Evolutionary conservation across 2,888 invertebrate species (phyloP).

Genomic region (Pegoplata infirma): DNA sequence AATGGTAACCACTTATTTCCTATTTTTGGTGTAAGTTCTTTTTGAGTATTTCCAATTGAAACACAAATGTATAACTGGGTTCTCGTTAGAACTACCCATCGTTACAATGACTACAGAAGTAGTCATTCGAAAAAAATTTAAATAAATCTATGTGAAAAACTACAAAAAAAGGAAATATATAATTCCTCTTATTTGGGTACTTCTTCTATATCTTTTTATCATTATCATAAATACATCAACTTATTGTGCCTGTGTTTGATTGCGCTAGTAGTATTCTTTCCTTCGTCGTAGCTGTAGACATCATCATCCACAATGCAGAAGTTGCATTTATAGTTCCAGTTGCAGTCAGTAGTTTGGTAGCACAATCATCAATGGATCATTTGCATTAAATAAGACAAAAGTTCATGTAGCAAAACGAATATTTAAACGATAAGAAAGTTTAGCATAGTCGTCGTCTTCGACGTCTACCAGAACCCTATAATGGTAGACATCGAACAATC

Average conservation of each 20-base stretch:
- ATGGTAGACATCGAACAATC: slow-evolving; percentile 1
- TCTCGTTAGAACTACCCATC: slow-evolving; percentile 10
- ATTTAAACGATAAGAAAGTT: slow-evolving; percentile 65
- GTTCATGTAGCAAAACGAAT: slow-evolving; percentile 73
- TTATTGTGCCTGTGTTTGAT: slow-evolving; percentile 32
- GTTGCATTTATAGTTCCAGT: slow-evolving; percentile 63
- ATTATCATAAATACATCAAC: slow-evolving; percentile 45
- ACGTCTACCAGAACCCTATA: slow-evolving; percentile 24
- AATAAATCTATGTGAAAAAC: slow-evolving; percentile 33
- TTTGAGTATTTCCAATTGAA: too few species aligned
- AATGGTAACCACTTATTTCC: too few species aligned
- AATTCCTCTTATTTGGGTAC: not conserved
- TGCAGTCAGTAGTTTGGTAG: slow-evolving; percentile 64
- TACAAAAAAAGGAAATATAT: slow-evolving; percentile 13
- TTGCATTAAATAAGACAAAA: slow-evolving; percentile 77
- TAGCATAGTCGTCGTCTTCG: slow-evolving; percentile 8
- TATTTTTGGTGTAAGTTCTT: too few species aligned
- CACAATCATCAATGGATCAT: slow-evolving; percentile 73
- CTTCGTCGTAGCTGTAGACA: slow-evolving; percentile 38
- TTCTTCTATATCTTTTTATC: slow-evolving; percentile 4
- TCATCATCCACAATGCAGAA: not conserved
- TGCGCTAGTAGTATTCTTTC: slow-evolving; percentile 51
- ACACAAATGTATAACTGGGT: too few species aligned
- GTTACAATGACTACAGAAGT: not conserved
- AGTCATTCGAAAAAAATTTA: slow-evolving; percentile 8